These are phyloP conservation scores for Caenorhabditis inopinata DNA, from an alignment of 1,140 invertebrate species.

Conservation along the genomic window DNA sequence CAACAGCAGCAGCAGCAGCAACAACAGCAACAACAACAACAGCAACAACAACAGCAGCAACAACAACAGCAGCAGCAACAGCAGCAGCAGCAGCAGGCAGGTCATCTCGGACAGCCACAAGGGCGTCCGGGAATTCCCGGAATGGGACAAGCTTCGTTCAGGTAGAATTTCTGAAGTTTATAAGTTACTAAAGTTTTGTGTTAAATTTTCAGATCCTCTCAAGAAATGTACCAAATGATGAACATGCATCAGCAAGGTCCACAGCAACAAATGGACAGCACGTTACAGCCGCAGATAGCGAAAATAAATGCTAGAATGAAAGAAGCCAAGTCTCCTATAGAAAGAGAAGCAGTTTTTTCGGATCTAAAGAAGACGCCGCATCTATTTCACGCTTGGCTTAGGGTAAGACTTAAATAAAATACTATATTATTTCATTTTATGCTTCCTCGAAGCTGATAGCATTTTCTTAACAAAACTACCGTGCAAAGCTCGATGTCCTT, in stretches of 20 bases:
- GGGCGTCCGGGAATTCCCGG: neutral
- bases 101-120: neutral
- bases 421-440: too few relatives aligned
- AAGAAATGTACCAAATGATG: constrained; percentile 9
- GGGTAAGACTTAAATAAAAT: neutral
- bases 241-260: neutral
- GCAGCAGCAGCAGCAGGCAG: neutral
- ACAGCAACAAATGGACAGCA: neutral
- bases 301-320: neutral
- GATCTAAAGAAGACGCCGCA: constrained; percentile 5
- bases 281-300: neutral
- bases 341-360: neutral
- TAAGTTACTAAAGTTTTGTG: too few relatives aligned
- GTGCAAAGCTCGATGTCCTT: neutral
- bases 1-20: neutral
- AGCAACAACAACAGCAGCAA: neutral
- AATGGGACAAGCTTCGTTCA: neutral
- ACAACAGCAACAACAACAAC: neutral
- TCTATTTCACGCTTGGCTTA: constrained; percentile 11
- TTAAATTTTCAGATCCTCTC: neutral
- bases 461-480: neutral
- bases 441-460: neutral
- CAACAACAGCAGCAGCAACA: neutral
- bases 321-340: too few relatives aligned
- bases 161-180: neutral